Conservation (phyloP, 2,888 invertebrate genomes). For the Dyspetes luteomarginatus region DNA sequence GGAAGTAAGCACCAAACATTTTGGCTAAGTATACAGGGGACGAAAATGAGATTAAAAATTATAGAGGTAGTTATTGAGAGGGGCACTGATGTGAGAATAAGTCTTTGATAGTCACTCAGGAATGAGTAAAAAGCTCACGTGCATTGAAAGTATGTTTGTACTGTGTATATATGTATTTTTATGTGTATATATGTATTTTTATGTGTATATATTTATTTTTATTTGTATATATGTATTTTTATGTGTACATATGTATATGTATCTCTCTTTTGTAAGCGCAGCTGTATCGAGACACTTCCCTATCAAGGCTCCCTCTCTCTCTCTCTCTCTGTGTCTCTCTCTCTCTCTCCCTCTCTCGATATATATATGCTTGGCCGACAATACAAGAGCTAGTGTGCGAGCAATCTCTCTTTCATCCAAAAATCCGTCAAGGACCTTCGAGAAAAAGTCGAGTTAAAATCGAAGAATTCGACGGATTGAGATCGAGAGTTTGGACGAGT, state of each 20-base stretch:
- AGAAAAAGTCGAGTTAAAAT: constrained; percentile 47
- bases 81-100: no score
- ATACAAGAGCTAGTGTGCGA: constrained; percentile 13
- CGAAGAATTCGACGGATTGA: constrained; percentile 43
- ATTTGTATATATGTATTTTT: constrained; percentile 1
- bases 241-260: neutral
- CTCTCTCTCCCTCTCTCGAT: no score
- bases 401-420: constrained; percentile 36
- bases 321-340: no score
- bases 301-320: constrained; percentile 61
- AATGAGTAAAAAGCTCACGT: constrained; percentile 23
- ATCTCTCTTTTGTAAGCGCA: constrained; percentile 34
- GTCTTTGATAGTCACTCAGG: constrained; percentile 12
- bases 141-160: constrained; percentile 39
- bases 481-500: no score
- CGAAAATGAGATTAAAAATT: neutral
- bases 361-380: constrained; percentile 29
- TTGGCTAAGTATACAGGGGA: neutral
- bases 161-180: constrained; percentile 11
- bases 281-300: constrained; percentile 37
- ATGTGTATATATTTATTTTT: neutral
- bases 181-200: neutral
- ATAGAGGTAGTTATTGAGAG: neutral
- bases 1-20: constrained; percentile 18
- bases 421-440: constrained; percentile 49